These are phyloP conservation scores for Sepiola atlantica DNA, from an alignment of 2,888 invertebrate genomes.

Conservation along the genomic window DNA sequence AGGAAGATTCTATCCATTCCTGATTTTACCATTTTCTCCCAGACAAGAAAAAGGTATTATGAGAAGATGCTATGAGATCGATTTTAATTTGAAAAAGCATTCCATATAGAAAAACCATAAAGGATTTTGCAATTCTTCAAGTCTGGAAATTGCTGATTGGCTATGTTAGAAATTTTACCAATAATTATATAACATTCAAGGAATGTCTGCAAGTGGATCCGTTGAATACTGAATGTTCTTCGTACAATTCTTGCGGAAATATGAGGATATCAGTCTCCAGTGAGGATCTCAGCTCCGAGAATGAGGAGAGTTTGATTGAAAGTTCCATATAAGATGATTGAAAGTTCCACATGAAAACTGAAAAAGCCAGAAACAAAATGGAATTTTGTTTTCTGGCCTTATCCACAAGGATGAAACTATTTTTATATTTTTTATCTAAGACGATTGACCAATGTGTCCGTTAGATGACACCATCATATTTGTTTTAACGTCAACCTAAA, in stretches of 20 bases:
- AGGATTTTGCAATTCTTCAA: not conserved
- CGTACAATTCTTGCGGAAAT: not conserved
- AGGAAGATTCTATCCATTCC: not conserved
- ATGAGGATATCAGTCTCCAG: no score
- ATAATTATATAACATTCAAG: not conserved
- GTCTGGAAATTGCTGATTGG: not conserved
- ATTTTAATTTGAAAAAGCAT: not conserved
- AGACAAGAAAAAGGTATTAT: not conserved
- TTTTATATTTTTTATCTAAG: no score
- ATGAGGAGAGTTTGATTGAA: no score
- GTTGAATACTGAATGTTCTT: not conserved
- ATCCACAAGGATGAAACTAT: no score
- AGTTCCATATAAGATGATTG: no score
- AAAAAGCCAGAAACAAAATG: no score
- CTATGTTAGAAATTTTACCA: not conserved
- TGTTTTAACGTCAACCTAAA: no score
- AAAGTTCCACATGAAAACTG: no score
- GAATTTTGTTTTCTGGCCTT: no score
- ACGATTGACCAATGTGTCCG: not conserved
- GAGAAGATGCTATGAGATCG: not conserved
- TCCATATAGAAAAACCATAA: not conserved
- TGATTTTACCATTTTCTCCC: not conserved
- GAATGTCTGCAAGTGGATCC: not conserved
- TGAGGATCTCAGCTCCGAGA: no score
- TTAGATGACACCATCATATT: no score